phyloP scores from a whole-genome alignment of 2,797 vertebrate genomes.

The Hylomyscus alleni region DNA sequence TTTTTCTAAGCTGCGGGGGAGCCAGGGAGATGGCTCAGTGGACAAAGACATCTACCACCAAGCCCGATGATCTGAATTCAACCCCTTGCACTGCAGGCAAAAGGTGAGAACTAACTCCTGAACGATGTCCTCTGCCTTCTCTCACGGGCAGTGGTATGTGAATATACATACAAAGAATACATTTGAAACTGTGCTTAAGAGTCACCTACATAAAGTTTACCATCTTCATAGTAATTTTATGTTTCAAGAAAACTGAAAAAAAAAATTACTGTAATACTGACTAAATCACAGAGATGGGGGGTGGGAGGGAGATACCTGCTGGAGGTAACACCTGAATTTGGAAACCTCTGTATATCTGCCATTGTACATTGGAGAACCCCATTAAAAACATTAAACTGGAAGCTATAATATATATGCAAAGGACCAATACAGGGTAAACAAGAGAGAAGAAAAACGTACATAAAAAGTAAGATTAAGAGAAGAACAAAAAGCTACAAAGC shows the following conservation, averaged over 20 bases:
- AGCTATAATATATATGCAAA: not conserved
- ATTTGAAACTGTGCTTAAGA: not conserved
- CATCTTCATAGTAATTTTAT: slow-evolving; percentile 35
- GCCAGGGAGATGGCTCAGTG: not conserved
- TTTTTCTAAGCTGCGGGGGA: not conserved
- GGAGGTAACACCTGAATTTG: not conserved
- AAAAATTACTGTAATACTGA: not conserved
- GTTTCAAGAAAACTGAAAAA: slow-evolving; percentile 19
- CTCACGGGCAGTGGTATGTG: not conserved
- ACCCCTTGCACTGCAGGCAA: not conserved
- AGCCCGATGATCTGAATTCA: not conserved
- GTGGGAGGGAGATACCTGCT: not conserved
- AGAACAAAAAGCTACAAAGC: not conserved
- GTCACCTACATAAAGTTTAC: not conserved
- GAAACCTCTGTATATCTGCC: not conserved
- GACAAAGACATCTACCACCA: not conserved
- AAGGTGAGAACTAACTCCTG: not conserved
- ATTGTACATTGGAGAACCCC: not conserved
- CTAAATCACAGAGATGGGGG: not conserved
- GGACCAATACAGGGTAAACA: not conserved
- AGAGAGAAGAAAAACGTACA: no score
- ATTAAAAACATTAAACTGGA: not conserved
- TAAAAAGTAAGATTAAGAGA: not conserved
- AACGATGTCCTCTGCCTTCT: not conserved
- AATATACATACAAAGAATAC: not conserved